phyloP scores from a whole-genome alignment of 2,888 invertebrate genomes.

The Amorpha juglandis region DNA sequence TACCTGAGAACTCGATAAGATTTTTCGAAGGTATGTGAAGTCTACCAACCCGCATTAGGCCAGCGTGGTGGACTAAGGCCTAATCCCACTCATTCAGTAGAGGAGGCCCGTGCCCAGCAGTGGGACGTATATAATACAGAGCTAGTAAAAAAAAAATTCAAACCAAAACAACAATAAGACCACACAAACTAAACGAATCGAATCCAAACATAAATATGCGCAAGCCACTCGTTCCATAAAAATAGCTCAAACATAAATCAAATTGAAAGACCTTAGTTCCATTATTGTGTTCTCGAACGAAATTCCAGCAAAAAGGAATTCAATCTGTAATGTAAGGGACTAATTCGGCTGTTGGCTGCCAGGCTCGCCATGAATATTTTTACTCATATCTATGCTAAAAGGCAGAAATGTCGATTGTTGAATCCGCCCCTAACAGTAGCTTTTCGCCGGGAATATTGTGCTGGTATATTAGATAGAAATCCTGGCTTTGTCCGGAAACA shows the following conservation, averaged over 20 bases:
- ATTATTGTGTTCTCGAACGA: slow-evolving; percentile 44
- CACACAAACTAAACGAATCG: not conserved
- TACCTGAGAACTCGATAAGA: no score
- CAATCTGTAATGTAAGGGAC: slow-evolving; percentile 42
- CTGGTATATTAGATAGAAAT: slow-evolving; percentile 1
- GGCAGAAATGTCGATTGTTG: slow-evolving; percentile 14
- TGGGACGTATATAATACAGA: no score
- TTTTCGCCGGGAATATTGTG: not conserved
- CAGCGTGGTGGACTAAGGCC: no score
- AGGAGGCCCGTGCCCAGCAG: no score
- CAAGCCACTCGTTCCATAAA: not conserved
- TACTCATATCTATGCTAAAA: slow-evolving; percentile 28
- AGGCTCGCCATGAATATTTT: slow-evolving; percentile 36
- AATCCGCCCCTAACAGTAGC: not conserved
- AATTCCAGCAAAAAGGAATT: slow-evolving; percentile 46
- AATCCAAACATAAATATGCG: not conserved
- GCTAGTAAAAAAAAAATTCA: no score
- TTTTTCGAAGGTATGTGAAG: no score
- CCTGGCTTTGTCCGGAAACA: not conserved
- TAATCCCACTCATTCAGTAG: no score
- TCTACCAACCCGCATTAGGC: no score
- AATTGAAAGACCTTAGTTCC: slow-evolving; percentile 28
- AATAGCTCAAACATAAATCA: not conserved
- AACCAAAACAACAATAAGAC: no score
- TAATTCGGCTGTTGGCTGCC: slow-evolving; percentile 39